Evolutionary conservation across 2,888 invertebrate genomes (phyloP), one percentile per base, ranked within the genome.

Genomic region (Drosophila affinis): DNA sequence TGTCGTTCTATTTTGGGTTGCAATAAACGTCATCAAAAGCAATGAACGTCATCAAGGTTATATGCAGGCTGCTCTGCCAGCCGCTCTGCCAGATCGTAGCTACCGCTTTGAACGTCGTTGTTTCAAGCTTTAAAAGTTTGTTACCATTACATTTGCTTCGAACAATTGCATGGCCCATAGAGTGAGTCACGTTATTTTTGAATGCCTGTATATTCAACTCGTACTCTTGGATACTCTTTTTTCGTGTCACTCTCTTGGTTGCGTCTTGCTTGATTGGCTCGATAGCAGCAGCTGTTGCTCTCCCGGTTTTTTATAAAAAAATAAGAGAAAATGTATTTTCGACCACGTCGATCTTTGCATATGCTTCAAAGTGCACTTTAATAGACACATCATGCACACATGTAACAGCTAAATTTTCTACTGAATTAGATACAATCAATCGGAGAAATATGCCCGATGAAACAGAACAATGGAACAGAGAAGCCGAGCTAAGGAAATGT

Each of bases 31-130:
- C 81, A 89, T 67, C 67, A 88, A 90, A 89, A 89, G 90, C 90
- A 90, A 90, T 90, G 90, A 90, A 90, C 90, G 90, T 90, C 90
- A 90, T 88, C 90, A 90, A 90, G 90, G 90, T 89, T 89, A 90
- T 39, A 39, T 39, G 39, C 39, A 39, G 67, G 75, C 70, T 59
- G 73, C 77, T 39, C 39, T 39, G 39, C 6, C 34, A 34, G 34
- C 34, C 5, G 12, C 12, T 4, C 34, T 12, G 34, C 34, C 14
- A 39, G 3, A 61, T 62, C 72, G 76, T 76, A 70, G 58, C 39
- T 44, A n/a, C 39, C 32, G 27, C 57, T 21, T 10, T 45, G 6
- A 14, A 24, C 45, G 53, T 52, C 55, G 60, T 53, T 34, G 59
- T 55, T 65, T 49, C 18, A 52, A 52, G 70, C 51, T 70, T 64